Conservation (phyloP, 1,140 invertebrate genomes). For the Eumaeus atala region DNA sequence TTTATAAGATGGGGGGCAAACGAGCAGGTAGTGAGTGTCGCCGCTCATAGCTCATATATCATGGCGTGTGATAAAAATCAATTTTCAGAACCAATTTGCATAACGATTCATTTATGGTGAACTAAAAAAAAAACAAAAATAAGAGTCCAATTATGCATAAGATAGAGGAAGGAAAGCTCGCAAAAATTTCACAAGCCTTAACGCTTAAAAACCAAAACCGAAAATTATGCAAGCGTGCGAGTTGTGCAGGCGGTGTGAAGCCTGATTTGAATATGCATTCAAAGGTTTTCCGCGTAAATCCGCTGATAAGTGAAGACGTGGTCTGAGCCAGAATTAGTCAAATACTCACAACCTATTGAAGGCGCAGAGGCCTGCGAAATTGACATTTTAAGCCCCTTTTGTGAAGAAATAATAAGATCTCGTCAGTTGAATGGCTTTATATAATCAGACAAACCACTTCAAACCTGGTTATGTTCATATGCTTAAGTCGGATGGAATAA, state of each 20-base stretch:
- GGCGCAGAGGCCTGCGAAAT: neutral
- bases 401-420: neutral
- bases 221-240: neutral
- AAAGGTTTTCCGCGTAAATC: slow-evolving; percentile 6
- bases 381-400: slow-evolving; percentile 6
- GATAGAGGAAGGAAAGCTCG: no score
- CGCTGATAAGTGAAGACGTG: slow-evolving; percentile 1
- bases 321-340: slow-evolving; percentile 1
- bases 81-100: no score
- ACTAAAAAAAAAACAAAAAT: no score
- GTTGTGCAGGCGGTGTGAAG: neutral
- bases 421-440: neutral
- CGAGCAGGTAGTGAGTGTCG: no score
- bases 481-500: no score
- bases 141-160: no score
- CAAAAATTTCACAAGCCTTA: no score
- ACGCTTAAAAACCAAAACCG: neutral
- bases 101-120: no score
- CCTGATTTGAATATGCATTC: slow-evolving; percentile 9
- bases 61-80: no score
- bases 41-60: no score
- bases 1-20: no score
- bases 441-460: neutral
- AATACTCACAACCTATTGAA: slow-evolving; percentile 4
- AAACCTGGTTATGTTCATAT: no score